Evolutionary conservation across 2,113 vertebrate genomes (phyloP).

Genomic region (Gracilinanus agilis): DNA sequence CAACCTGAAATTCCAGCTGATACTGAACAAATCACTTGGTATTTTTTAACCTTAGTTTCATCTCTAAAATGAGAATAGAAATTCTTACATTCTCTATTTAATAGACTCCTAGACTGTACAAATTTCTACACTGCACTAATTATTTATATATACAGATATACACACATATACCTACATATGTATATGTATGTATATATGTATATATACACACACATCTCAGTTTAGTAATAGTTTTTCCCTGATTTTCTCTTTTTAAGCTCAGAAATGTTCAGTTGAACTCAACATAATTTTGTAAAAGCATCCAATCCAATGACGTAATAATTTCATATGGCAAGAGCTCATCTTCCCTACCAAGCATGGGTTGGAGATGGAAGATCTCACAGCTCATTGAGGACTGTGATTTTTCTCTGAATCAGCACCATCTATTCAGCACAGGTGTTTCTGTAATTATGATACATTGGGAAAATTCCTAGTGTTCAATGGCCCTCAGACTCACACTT

Average conservation of each 20-base stretch:
- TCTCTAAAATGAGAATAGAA: not conserved
- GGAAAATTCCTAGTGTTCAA: slow-evolving; percentile 80
- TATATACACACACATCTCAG: not conserved
- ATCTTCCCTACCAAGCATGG: not conserved
- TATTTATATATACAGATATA: no score
- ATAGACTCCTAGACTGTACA: not conserved
- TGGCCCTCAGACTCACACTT: slow-evolving; percentile 81
- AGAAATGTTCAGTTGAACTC: slow-evolving; percentile 38
- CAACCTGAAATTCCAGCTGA: not conserved
- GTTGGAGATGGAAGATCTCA: slow-evolving; percentile 63
- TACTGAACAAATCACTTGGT: not conserved
- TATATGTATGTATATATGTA: not conserved
- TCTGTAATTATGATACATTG: slow-evolving; percentile 84
- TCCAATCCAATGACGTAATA: not conserved
- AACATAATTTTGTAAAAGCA: not conserved
- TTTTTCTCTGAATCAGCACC: slow-evolving; percentile 79
- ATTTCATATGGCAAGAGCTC: slow-evolving; percentile 19
- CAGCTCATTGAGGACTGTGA: slow-evolving; percentile 49
- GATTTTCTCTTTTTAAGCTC: slow-evolving; percentile 27
- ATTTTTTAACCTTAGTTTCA: not conserved
- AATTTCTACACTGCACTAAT: not conserved
- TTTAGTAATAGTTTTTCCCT: not conserved
- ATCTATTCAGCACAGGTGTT: slow-evolving; percentile 82
- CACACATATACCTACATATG: not conserved
- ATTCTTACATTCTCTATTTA: not conserved